phyloP scores from a whole-genome alignment of 1,140 invertebrate species.

The Saccostrea cuccullata region DNA sequence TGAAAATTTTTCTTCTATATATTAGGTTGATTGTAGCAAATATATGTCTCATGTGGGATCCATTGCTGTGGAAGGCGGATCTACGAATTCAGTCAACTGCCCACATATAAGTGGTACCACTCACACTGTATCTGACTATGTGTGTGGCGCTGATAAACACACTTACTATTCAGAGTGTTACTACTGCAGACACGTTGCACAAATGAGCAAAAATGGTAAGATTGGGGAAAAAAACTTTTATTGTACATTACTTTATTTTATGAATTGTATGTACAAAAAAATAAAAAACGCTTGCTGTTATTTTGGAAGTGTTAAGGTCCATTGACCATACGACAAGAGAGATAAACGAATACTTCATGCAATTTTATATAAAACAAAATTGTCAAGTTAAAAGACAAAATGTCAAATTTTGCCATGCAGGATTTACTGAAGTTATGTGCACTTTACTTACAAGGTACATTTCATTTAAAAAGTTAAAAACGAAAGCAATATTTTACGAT shows the following conservation, averaged over 20 bases:
- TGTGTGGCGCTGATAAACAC: conserved; percentile 46
- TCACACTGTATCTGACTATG: not conserved
- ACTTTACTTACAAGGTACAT: not conserved
- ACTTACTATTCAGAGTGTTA: conserved; percentile 40
- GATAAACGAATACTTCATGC: not conserved
- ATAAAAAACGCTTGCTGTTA: not conserved
- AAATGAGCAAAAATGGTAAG: not conserved
- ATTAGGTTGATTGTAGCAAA: conserved; percentile 40
- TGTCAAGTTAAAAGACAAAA: not conserved
- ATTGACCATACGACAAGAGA: not conserved
- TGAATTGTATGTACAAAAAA: not conserved
- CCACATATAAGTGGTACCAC: not conserved
- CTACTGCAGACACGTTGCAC: conserved; percentile 28
- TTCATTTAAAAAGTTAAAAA: not conserved
- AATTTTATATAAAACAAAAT: not conserved
- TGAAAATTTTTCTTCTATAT: not conserved
- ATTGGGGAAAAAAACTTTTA: not conserved
- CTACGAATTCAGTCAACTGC: not conserved
- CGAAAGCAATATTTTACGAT: not conserved
- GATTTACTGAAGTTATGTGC: not conserved
- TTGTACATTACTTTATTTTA: not conserved
- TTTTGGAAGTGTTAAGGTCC: not conserved
- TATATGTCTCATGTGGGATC: conserved; percentile 24
- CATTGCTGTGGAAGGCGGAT: conserved; percentile 39
- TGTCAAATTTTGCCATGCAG: not conserved